Conservation (phyloP, 2,888 invertebrate species). For the Hedya salicella region DNA sequence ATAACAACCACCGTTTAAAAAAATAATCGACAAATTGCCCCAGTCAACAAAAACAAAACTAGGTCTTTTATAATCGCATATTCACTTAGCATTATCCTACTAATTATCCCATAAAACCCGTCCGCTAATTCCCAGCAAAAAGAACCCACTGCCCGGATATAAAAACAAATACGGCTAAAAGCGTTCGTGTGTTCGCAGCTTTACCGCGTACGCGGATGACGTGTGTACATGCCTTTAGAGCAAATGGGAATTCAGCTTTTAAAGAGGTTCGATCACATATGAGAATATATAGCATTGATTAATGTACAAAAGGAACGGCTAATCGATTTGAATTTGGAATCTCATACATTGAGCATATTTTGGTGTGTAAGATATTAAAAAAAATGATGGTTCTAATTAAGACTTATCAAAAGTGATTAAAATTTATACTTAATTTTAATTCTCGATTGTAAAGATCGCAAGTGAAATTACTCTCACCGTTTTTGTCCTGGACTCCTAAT, state of each 20-base stretch:
- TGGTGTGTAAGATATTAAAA: too few species aligned
- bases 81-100: conserved; percentile 31
- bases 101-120: conserved; percentile 35
- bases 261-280: conserved; percentile 9
- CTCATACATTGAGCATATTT: too few species aligned
- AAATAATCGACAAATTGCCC: conserved; percentile 11
- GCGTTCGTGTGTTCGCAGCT: conserved; percentile 42
- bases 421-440: too few species aligned
- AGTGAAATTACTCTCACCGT: too few species aligned
- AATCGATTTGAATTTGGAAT: too few species aligned
- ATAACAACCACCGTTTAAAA: conserved; percentile 10
- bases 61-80: conserved; percentile 34
- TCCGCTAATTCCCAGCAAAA: conserved; percentile 29
- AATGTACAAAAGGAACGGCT: background rate
- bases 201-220: conserved; percentile 21
- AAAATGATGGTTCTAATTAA: too few species aligned
- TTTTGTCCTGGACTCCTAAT: too few species aligned
- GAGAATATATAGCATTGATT: background rate
- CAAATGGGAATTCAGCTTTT: conserved; percentile 16
- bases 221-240: conserved; percentile 27
- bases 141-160: conserved; percentile 24
- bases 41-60: background rate
- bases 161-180: conserved; percentile 40
- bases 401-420: too few species aligned
- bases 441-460: too few species aligned